Base-by-base conservation (phyloP, 2,113 vertebrate species). In the Morone chrysops region DNA sequence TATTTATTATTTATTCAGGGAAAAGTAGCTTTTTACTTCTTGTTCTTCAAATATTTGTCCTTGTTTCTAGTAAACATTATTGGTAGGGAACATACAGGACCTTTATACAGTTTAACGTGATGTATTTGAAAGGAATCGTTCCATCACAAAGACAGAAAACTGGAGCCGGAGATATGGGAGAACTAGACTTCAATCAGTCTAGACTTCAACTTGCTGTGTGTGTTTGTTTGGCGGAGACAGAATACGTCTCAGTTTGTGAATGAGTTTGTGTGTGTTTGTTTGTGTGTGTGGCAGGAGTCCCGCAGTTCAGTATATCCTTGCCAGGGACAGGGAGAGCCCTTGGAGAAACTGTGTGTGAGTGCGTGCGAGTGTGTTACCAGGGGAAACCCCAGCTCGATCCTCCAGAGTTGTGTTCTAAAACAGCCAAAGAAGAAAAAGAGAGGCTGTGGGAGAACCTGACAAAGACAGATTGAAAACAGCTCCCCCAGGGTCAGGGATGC, bases 341-440 rank as follows among this genome's bases (percentile, higher is more conserved):
- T 74, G 79, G 81, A 61, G 11, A 85, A 67, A 69, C 11, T 22
- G 8, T 62, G n/a, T 75, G 66, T 84, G 62, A 74, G 43, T 76
- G 82, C 91, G 48, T 79, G 48, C 79, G 48, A 50, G 25, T 84
- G 71, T 83, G 92, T 94, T 83, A 90, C 92, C 89, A 89, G 82
- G 93, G 93, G 94, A 95, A 95, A 93, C 93, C 93, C 91, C 77
- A 14, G 45, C 74, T 75, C 47, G n/a, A 57, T 83, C 81, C 73
- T 76, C 36, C 84, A 73, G 74, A 83, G 74, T 83, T 86, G 85
- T 81, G 82, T 80, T 78, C 71, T 61, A 31, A 82, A 85, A 80
- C 62, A 80, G 51, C 67, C 22, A 69, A 43, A 65, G 48, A 47
- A 40, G 18, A 13, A 75, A 62, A 69, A 82, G n/a, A 11, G 20